Evolutionary conservation across 2,797 vertebrate genomes (phyloP), one percentile per base, ranked within the genome.

Genomic region (Chloroceryle amazona): DNA sequence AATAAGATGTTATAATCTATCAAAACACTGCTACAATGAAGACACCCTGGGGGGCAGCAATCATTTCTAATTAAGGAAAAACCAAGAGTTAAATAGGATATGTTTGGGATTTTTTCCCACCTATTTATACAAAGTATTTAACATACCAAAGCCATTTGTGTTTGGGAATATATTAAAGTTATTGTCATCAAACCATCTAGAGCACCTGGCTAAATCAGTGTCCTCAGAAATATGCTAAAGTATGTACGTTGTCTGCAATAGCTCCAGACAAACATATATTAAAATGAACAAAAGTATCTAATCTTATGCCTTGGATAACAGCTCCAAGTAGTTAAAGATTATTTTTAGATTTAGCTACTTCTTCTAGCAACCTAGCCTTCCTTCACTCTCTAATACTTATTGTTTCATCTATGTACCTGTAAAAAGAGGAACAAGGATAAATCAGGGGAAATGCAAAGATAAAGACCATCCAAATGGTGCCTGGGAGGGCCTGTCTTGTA

Each of bases 351-450:
- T 71, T 49, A 86, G 6, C 13, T 4, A 23, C 42, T 81, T 94
- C 33, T 52, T 7, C 52, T 57, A 67, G 21, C 42, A 80, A 29
- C 44, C 62, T 58, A 51, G 26, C 7, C 83, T 86, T 86, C 18
- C 16, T 52, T 18, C 23, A 3, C 10, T 42, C 76, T 42, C 37
- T 14, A 31, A 23, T 37, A 74, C 21, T 11, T 31, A 33, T 42
- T 0, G 1, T 60, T 92, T 71, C 2, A 68, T 61, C 20, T 61
- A 11, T 20, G 7, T 58, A 54, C 3, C 3, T 39, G 9, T 82
- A 63, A 86, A 78, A 35, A 75, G 25, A 73, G 41, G 80, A 95
- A 80, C 54, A 78, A 51, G 16, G 52, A 33, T 78, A 81, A 89
- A 91, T 91, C n/a, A 90, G 33, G 35, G 20, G 16, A 67, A 74